Evolutionary conservation across 2,888 invertebrate species (phyloP), one percentile per base, ranked within the genome.

Genomic region (Xanthorhoe designata): DNA sequence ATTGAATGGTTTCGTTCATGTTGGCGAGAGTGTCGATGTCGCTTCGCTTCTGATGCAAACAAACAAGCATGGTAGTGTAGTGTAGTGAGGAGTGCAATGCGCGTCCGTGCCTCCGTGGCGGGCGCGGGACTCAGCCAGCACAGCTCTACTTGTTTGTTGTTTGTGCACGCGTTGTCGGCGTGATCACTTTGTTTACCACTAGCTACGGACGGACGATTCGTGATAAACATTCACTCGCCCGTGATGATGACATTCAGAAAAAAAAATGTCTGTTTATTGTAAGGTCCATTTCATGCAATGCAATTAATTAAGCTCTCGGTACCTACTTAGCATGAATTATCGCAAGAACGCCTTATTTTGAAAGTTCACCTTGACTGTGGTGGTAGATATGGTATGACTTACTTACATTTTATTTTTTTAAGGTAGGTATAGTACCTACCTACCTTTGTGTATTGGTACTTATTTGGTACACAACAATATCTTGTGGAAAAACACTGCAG

Each of bases 111-210:
- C 1, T 7, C 32, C 32, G 32, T 32, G 32, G 32, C 32, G 32
- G 32, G 24, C 1, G 24, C 4, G 24, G 4, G 32, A 32, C 32
- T 6, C 32, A 32, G 32, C 38, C 9, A 10, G 38, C 38, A 10
- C 38, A 1, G 38, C 38, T 2, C 69, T 86, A 89, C 88, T 92
- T 92, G 92, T 92, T 92, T 92, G 90, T 92, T 89, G 92, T 91
- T 92, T 92, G 90, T 92, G 88, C 92, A 92, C 92, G 92, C 90
- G 87, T 78, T 79, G 82, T 60, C 86, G 73, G 84, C 91, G 87
- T 92, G 92, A 85, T 81, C 85, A 83, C 82, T 86, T 91, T 91
- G 90, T 92, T 91, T 91, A 91, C 89, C 80, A 88, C 84, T 64
- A 57, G 56, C 57, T 82, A 77, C 84, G 78, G 80, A 77, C 84